Evolutionary conservation across 2,888 invertebrate genomes (phyloP).

Genomic region (Pristionchus japonicus): DNA sequence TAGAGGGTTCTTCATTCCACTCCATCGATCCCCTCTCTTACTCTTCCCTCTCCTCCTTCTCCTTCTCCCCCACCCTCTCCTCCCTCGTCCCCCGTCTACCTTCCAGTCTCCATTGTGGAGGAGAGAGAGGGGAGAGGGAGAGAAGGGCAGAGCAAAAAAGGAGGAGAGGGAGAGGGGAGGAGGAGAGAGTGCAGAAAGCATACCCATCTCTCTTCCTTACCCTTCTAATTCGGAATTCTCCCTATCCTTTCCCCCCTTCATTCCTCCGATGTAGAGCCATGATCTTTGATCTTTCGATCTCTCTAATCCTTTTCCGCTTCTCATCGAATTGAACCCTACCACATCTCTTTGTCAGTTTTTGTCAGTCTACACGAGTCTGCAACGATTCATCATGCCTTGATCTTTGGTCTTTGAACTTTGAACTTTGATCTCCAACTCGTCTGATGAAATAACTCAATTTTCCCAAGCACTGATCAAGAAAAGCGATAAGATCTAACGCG

Average conservation of each 20-base stretch:
- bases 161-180: slow-evolving; percentile 3
- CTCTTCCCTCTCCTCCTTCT: slow-evolving; percentile 21
- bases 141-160: background rate
- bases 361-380: too few species aligned
- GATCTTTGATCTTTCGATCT: too few species aligned
- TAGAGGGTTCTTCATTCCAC: background rate
- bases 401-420: too few species aligned
- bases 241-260: background rate
- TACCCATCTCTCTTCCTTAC: background rate
- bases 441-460: background rate
- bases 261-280: background rate
- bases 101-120: slow-evolving; percentile 17
- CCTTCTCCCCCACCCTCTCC: background rate
- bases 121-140: background rate
- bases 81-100: background rate
- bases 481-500: background rate
- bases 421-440: background rate
- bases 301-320: too few species aligned
- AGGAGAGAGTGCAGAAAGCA: slow-evolving; percentile 4
- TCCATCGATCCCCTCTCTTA: slow-evolving; percentile 20
- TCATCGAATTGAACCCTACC: too few species aligned
- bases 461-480: background rate
- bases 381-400: too few species aligned
- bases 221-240: background rate
- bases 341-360: too few species aligned